Conservation (phyloP, 2,113 vertebrate genomes). For the Terrapene triunguis region DNA sequence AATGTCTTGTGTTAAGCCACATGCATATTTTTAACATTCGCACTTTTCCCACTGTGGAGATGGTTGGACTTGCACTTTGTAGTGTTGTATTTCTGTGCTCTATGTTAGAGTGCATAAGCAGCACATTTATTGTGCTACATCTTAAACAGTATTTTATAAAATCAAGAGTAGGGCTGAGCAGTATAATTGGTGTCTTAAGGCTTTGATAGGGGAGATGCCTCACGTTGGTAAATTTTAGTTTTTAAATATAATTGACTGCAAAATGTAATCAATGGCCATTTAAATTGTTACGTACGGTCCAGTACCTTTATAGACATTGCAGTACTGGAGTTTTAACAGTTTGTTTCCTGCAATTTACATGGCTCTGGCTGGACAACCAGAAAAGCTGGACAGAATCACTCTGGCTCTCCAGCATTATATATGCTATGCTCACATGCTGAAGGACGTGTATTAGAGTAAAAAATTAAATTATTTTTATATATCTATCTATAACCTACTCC, state of each 20-base stretch:
- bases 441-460: conserved; percentile 21
- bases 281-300: background rate
- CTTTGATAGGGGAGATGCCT: conserved; percentile 47
- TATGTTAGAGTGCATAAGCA: conserved; percentile 96
- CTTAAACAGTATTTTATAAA: conserved; percentile 79
- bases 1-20: conserved; percentile 58
- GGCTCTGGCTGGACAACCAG: conserved; percentile 23
- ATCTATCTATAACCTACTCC: background rate
- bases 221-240: background rate
- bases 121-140: conserved; percentile 92
- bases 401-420: background rate
- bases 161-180: conserved; percentile 44
- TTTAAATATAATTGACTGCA: conserved; percentile 32
- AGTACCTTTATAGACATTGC: conserved; percentile 29
- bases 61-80: conserved; percentile 77
- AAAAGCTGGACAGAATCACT: background rate
- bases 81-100: conserved; percentile 88
- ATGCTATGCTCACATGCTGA: conserved; percentile 8
- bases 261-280: conserved; percentile 11
- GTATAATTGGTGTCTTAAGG: conserved; percentile 34
- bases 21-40: conserved; percentile 43
- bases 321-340: conserved; percentile 29
- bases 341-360: conserved; percentile 41
- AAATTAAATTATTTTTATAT: conserved; percentile 59
- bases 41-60: conserved; percentile 75